Base-by-base conservation (phyloP, 2,888 invertebrate genomes). In the Microchrysa polita region DNA sequence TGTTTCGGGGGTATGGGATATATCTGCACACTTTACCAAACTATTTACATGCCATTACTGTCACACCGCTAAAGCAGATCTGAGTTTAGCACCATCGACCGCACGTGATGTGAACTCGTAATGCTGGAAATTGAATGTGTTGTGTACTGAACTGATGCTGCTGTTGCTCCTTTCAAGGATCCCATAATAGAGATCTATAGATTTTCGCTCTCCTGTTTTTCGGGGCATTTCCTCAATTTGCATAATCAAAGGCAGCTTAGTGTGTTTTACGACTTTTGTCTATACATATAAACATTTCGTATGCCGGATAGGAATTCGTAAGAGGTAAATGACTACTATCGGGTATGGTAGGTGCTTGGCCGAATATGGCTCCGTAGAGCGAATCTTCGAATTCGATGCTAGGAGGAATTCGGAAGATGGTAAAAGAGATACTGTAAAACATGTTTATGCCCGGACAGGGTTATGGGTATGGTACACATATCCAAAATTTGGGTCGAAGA, bases 181-280 rank as follows among this genome's bases (percentile, higher is more conserved):
- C 16, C 48, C 7, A 34, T 34, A 34, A 34, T 34, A 34, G 2
- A 34, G 27, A 34, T 34, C 27, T 34, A 34, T 34, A 34, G 27
- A 34, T 34, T 34, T 7, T 34, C 27, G 12, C 48, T 48, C 16
- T 48, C 48, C 12, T 48, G 48, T n/a, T 34, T 34, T 34, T 34
- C 27, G 27, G n/a, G n/a, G 2, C 27, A 34, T 60, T 60, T 63
- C 61, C 61, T 34, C 61, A 63, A 63, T 63, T 63, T 63, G 61
- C 61, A 63, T 63, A 63, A 63, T 63, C 61, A 63, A 63, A 63
- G 20, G 61, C 40, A 63, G 61, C 61, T 63, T 63, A 63, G 61
- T 63, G 61, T 63, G 61, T 63, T 63, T 63, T 63, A 63, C 61
- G 61, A 40, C 16, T 63, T 63, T 40, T 16, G 18, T 63, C 61